Percentiles rank a stretch among this genome's conserved stretches.
phyloP scores from a whole-genome alignment of 2,888 invertebrate genomes.

The Nudaria mundana region DNA sequence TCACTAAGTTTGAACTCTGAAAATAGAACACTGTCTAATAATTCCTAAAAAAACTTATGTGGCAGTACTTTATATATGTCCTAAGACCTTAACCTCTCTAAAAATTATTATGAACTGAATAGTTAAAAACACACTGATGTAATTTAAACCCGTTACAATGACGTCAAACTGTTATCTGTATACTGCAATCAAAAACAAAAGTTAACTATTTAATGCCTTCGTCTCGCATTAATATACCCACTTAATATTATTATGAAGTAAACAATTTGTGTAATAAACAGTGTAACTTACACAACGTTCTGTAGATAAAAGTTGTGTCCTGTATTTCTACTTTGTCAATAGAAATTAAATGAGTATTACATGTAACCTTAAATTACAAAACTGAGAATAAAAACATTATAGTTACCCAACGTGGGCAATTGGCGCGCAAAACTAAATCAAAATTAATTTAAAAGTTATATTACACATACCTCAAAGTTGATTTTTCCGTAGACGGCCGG shows the following conservation, averaged over 20 bases:
- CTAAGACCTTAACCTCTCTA: conserved; percentile 23
- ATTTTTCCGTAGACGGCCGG: conserved; percentile 47
- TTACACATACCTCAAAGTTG: conserved; percentile 53
- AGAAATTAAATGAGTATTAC: background rate
- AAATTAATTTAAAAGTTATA: conserved; percentile 12
- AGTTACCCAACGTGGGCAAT: conserved; percentile 5
- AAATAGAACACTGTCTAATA: conserved; percentile 17
- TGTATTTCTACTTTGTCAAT: background rate
- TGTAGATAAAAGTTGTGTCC: background rate
- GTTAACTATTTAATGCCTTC: conserved; percentile 37
- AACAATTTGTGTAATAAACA: no score
- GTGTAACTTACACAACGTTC: conserved; percentile 7
- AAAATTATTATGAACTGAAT: conserved; percentile 41
- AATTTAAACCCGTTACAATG: conserved; percentile 46
- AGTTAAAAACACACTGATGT: conserved; percentile 13
- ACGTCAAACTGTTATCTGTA: conserved; percentile 56
- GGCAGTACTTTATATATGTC: background rate
- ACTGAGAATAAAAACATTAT: conserved; percentile 4
- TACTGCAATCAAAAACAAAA: conserved; percentile 67
- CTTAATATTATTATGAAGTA: no score
- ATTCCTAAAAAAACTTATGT: no score
- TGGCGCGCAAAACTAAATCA: conserved; percentile 6
- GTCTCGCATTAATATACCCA: conserved; percentile 33
- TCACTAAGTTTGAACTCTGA: conserved; percentile 38
- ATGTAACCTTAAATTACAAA: conserved; percentile 20